phyloP scores from a whole-genome alignment of 2,888 invertebrate species.

The Platycheirus rosarum region DNA sequence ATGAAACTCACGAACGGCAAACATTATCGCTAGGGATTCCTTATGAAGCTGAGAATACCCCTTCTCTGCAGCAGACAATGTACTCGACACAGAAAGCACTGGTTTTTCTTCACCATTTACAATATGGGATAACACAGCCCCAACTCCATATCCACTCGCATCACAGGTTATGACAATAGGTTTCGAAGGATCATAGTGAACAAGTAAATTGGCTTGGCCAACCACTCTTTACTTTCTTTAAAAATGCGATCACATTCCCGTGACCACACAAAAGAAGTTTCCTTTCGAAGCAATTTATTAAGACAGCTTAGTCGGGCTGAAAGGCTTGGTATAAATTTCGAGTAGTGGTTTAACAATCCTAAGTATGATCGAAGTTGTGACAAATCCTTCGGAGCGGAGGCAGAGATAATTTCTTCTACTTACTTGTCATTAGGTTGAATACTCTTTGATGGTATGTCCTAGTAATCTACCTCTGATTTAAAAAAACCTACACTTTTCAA shows the following conservation, averaged over 20 bases:
- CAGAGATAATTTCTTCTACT: not conserved
- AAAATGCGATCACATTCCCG: conserved; percentile 8
- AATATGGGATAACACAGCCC: conserved; percentile 52
- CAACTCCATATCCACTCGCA: conserved; percentile 45
- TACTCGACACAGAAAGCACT: conserved; percentile 17
- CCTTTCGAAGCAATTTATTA: conserved; percentile 8
- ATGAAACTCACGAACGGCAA: conserved; percentile 79
- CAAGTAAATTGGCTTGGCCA: conserved; percentile 13
- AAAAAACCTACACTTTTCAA: conserved; percentile 12
- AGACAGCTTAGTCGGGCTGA: not conserved
- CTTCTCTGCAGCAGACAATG: not conserved
- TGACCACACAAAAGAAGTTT: conserved; percentile 8
- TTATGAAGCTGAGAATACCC: conserved; percentile 4
- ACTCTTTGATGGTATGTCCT: not conserved
- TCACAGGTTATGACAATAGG: conserved; percentile 47
- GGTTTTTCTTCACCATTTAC: conserved; percentile 54
- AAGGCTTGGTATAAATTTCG: conserved; percentile 7
- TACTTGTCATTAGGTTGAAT: conserved; percentile 1
- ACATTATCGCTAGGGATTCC: conserved; percentile 77
- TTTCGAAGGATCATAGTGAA: conserved; percentile 39
- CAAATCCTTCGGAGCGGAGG: conserved; percentile 1
- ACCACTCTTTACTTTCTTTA: conserved; percentile 13
- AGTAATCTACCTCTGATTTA: conserved; percentile 9
- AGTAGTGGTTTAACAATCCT: conserved; percentile 2
- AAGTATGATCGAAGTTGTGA: not conserved